These are phyloP conservation scores for Phasianus colchicus DNA, from an alignment of 2,113 vertebrate genomes.

Conservation along the genomic window DNA sequence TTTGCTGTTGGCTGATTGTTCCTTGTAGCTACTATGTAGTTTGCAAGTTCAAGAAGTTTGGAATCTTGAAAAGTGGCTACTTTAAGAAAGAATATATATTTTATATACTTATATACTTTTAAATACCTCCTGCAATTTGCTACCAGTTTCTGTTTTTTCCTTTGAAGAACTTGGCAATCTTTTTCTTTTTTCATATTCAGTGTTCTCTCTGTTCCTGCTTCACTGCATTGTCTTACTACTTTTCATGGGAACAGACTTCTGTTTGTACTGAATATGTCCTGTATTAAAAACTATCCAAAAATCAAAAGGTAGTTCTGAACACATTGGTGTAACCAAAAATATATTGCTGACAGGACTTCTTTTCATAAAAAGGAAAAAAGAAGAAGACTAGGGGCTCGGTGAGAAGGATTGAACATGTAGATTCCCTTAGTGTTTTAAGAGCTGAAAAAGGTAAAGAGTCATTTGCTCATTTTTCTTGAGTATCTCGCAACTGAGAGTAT, in stretches of 20 bases:
- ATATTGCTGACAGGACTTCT: not conserved
- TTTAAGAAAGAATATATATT: not conserved
- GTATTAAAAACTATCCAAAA: not conserved
- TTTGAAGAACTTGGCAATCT: not conserved
- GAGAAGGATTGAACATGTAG: not conserved
- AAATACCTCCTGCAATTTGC: conserved; percentile 12
- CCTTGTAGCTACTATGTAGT: not conserved
- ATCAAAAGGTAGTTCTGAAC: not conserved
- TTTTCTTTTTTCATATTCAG: not conserved
- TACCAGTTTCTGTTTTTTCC: not conserved
- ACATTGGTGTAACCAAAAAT: not conserved
- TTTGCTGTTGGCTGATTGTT: not conserved
- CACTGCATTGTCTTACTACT: not conserved
- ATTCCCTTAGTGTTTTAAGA: not conserved
- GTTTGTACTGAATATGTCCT: not conserved
- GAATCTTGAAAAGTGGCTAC: not conserved
- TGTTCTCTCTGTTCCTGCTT: not conserved
- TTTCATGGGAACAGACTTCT: not conserved
- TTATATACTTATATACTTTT: not conserved
- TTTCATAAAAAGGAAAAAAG: not conserved
- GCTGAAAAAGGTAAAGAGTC: not conserved
- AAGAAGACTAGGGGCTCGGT: not conserved
- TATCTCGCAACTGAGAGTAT: not conserved
- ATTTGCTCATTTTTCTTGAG: not conserved
- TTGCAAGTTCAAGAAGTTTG: not conserved